Conservation (phyloP, 2,113 vertebrate genomes). For the Lagenorhynchus albirostris region DNA sequence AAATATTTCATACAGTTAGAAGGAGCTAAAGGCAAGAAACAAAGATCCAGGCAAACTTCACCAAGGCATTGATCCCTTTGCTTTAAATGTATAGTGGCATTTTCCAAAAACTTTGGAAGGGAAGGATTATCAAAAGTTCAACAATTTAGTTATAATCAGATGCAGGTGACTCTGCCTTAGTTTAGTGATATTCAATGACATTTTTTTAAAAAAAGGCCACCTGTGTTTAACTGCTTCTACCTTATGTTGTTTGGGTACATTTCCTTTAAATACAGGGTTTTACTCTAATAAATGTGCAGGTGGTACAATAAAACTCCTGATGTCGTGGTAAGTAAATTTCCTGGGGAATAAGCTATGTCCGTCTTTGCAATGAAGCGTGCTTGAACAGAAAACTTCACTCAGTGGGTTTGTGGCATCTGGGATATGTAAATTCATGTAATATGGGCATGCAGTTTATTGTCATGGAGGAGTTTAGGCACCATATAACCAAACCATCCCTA, state of each 20-base stretch:
- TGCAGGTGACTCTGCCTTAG: neutral
- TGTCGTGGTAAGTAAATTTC: constrained; percentile 13
- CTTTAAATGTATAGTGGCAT: neutral
- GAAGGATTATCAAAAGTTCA: neutral
- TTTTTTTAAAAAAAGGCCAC: neutral
- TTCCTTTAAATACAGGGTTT: neutral
- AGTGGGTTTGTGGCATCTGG: neutral
- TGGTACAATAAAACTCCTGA: neutral
- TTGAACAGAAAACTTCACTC: neutral
- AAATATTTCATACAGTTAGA: neutral
- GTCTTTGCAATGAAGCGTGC: neutral
- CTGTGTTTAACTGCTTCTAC: neutral
- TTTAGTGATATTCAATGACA: neutral
- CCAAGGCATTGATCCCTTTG: neutral
- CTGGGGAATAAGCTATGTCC: neutral
- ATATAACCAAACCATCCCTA: neutral
- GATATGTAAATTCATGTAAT: neutral
- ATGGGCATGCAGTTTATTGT: neutral
- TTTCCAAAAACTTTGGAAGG: neutral
- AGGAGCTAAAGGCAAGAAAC: neutral
- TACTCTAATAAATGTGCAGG: neutral
- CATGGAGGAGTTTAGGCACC: neutral
- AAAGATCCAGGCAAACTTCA: neutral
- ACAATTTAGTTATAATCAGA: neutral
- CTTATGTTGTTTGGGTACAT: neutral